Conservation (phyloP, 2,113 vertebrate species). For the Cavia porcellus region DNA sequence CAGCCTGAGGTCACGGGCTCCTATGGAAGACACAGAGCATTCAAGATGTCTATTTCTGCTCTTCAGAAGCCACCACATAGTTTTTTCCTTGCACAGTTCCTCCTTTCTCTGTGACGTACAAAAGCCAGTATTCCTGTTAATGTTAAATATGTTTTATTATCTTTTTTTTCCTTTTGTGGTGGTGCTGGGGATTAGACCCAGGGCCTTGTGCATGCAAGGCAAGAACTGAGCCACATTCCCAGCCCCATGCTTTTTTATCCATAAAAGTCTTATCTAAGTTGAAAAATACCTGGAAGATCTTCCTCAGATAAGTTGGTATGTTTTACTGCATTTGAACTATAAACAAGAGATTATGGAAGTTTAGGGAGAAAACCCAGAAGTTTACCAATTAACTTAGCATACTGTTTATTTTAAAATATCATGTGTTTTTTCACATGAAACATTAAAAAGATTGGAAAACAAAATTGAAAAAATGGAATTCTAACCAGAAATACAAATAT, state of each 20-base stretch:
- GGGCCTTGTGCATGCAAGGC: no score
- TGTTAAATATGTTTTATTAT: neutral
- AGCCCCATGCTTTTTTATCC: neutral
- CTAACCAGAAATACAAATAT: neutral
- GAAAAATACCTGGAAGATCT: neutral
- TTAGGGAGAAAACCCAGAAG: neutral
- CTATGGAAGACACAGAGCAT: neutral
- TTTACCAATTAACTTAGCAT: neutral
- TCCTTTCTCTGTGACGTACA: neutral
- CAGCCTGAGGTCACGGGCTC: neutral
- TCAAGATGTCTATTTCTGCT: neutral
- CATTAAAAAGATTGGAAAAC: slow-evolving; percentile 38
- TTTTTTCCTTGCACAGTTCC: neutral
- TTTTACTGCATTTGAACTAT: slow-evolving; percentile 2
- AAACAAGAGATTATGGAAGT: neutral
- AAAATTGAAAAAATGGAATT: slow-evolving; percentile 33
- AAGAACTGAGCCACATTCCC: no score
- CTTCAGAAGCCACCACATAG: neutral
- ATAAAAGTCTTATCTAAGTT: neutral
- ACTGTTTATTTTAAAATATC: slow-evolving; percentile 44
- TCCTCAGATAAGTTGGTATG: neutral
- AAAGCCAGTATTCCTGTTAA: neutral
- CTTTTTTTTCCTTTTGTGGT: no score
- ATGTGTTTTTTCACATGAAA: neutral
- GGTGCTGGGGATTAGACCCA: no score